Evolutionary conservation across 1,140 invertebrate species (phyloP), one percentile per base, ranked within the genome.

Genomic region (Aphidius ervi): DNA sequence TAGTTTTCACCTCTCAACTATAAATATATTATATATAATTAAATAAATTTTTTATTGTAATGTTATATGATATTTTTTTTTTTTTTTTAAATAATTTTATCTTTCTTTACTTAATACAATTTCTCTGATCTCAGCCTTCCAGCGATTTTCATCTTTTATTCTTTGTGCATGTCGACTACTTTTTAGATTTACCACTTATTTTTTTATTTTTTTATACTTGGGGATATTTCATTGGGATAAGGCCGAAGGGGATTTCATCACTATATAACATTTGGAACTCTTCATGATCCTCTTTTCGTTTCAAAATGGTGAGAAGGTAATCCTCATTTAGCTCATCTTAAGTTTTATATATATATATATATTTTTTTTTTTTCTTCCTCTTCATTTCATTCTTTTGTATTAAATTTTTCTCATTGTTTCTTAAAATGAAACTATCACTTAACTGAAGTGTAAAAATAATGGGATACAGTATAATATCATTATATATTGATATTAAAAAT

Each of bases 121-220:
- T 31, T 31, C 4, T 4, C 23, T 31, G 23, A 31, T 31, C 23
- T 31, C 23, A 31, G 23, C 23, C 23, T 31, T 31, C 23, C 23
- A 31, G 16, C 4, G 1, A 7, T 41, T 55, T 20, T 56, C 16
- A 56, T 46, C 6, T 56, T 45, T 56, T 56, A 56, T 56, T 56
- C 23, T 31, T 31, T 31, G 42, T 56, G 43, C 23, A 16, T 42
- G 52, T 42, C 20, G 40, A 56, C n/a, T 45, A 23, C 46, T 56
- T 56, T 43, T 46, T 23, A 46, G 41, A 56, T 56, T 43, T 31
- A 46, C 54, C 37, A 43, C 43, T 45, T 56, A 23, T 56, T 56
- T 43, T n/a, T 20, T 56, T 23, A 2, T 23, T 23, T 23, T 31
- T 31, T 31, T 31, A 16, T 31, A 31, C 23, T 31, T 31, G 23